Conservation (phyloP, 2,797 vertebrate genomes). For the Tauraco hartlaubi region DNA sequence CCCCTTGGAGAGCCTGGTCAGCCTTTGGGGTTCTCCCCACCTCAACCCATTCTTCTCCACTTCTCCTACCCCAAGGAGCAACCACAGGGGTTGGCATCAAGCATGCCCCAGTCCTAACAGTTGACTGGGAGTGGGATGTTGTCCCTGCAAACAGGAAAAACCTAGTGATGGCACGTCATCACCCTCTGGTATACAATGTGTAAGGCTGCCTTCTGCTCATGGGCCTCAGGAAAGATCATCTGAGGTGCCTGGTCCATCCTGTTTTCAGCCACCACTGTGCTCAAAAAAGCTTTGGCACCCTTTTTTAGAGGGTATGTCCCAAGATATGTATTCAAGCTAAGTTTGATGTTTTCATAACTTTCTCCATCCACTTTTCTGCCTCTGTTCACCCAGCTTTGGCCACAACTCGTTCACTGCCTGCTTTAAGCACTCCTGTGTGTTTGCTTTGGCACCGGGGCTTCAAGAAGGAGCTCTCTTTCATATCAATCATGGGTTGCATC, state of each 20-base stretch:
- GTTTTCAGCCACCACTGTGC: neutral
- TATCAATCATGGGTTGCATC: no score
- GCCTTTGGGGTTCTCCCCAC: neutral
- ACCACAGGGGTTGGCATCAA: neutral
- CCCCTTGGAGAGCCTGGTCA: neutral
- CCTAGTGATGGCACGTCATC: neutral
- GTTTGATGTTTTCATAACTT: neutral
- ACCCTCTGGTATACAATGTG: neutral
- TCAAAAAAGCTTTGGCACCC: neutral
- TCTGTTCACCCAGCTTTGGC: neutral
- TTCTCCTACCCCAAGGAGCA: neutral
- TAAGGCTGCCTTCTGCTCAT: neutral
- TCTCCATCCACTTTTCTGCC: neutral
- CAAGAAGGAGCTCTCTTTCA: neutral
- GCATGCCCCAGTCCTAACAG: neutral
- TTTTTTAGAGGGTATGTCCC: neutral
- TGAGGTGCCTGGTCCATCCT: neutral
- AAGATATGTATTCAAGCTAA: neutral
- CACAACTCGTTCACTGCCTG: neutral
- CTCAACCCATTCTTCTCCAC: neutral
- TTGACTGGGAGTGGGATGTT: neutral
- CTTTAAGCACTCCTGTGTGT: fast-evolving
- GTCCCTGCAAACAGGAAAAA: neutral
- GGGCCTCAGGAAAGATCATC: neutral
- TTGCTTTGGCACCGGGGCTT: neutral